Percentiles rank a stretch among this genome's conserved stretches.
Conservation (phyloP, 30 jellyfish, hydroid and myxozoan genomes). For the Phacellophora camtschatica region DNA sequence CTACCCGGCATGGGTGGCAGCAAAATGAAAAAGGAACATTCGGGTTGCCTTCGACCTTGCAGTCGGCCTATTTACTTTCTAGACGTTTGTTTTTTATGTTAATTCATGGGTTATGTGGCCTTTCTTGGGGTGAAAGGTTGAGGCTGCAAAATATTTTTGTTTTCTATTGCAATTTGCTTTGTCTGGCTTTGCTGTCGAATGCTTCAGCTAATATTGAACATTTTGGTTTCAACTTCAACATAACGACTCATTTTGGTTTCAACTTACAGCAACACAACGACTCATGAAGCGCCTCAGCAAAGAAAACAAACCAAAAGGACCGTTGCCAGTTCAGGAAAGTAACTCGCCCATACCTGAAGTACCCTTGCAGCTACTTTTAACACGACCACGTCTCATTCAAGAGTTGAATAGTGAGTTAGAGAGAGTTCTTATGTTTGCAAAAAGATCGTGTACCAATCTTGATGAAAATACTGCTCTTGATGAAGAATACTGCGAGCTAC, state of each 20-base stretch:
- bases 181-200: too few relatives aligned
- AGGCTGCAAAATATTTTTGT: too few relatives aligned
- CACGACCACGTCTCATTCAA: conserved; percentile 77
- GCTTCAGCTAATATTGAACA: too few relatives aligned
- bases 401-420: conserved; percentile 65
- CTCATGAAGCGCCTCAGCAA: conserved; percentile 48
- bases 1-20: too few relatives aligned
- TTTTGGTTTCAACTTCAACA: neutral
- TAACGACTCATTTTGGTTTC: neutral
- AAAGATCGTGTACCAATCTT: conserved; percentile 29
- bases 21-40: too few relatives aligned
- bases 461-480: conserved; percentile 81
- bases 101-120: too few relatives aligned
- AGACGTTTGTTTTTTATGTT: neutral
- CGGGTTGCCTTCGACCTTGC: too few relatives aligned
- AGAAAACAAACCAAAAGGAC: conserved; percentile 57
- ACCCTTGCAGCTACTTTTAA: conserved; percentile 54
- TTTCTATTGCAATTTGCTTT: too few relatives aligned
- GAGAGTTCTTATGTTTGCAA: conserved; percentile 60
- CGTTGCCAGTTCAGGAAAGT: conserved; percentile 19
- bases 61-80: neutral
- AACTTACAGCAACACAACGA: conserved; percentile 63
- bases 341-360: conserved; percentile 77
- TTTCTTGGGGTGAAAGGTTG: too few relatives aligned
- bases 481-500: conserved; percentile 64